Base-by-base conservation (phyloP, 2,113 vertebrate species). In the Tetraodon nigroviridis region DNA sequence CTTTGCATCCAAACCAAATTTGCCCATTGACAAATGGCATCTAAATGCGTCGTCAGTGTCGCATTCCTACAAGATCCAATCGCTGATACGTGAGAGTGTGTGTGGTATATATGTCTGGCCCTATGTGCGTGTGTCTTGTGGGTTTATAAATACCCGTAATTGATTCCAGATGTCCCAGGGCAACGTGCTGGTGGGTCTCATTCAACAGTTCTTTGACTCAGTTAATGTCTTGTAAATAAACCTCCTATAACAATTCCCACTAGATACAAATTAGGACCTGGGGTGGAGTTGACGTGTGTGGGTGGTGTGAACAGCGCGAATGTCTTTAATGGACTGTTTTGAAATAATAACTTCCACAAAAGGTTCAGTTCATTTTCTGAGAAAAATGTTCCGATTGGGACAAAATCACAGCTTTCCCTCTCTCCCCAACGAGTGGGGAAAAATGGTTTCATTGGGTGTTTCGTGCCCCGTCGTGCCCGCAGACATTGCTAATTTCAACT, bases 141-240 rank as follows among this genome's bases (percentile, higher is more conserved):
- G 75, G 40, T 80, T 87, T 80, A 74, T 85, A 83, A 86, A 86
- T 87, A 84, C 68, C 58, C 58, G 17, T 81, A 88, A 89, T 78
- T 83, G 80, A 84, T 64, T 88, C 84, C 88, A 90, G 86, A 89
- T 90, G 86, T 82, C 84, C 76, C 40, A 55, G 55, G 75, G 81
- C 78, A 73, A 65, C 79, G 66, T 13, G 60, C 78, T 41, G 84
- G 84, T 85, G 63, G 82, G 81, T 82, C 82, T 75, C 47, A 64
- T 78, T 81, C 79, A 78, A 75, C 79, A 68, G 63, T 64, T 77
- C 73, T 86, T 84, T 81, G 61, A 81, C 74, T 86, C 72, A 66
- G 80, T 84, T 88, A 89, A 87, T 85, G 73, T 53, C 75, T 64
- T 75, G 58, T 87, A 78, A 85, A 84, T 86, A 82, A 88, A 89